Conservation (phyloP, 2,113 vertebrate genomes). For the Erythrocercus mccallii region DNA sequence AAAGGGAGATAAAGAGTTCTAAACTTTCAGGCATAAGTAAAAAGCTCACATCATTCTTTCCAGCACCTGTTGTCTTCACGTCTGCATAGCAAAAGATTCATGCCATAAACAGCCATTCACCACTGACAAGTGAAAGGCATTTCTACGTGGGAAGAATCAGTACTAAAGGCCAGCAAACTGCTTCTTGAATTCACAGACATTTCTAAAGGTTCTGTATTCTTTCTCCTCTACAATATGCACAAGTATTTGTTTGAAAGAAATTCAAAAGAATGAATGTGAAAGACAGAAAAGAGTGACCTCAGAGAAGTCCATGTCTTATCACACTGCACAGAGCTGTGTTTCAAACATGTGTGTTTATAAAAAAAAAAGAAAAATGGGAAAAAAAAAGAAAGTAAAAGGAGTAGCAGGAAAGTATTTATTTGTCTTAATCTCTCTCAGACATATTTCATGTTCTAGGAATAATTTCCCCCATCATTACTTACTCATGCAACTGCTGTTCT, state of each 20-base stretch:
- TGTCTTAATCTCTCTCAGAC: slow-evolving; percentile 57
- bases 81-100: slow-evolving; percentile 23
- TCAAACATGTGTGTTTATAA: slow-evolving; percentile 27
- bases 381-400: neutral
- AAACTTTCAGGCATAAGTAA: slow-evolving; percentile 27
- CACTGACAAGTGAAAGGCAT: slow-evolving; percentile 30
- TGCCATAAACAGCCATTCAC: slow-evolving; percentile 40
- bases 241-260: slow-evolving; percentile 38
- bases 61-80: slow-evolving; percentile 43
- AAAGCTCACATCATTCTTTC: slow-evolving; percentile 41
- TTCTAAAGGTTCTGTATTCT: slow-evolving; percentile 48
- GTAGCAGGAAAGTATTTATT: slow-evolving; percentile 29
- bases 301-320: slow-evolving; percentile 1
- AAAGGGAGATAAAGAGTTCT: neutral
- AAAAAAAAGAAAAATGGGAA: neutral
- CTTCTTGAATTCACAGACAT: slow-evolving; percentile 43
- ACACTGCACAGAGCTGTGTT: slow-evolving; percentile 22
- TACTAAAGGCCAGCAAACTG: slow-evolving; percentile 34
- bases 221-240: slow-evolving; percentile 30
- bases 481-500: neutral
- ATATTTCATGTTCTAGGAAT: slow-evolving; percentile 16
- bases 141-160: slow-evolving; percentile 24
- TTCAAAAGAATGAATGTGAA: slow-evolving; percentile 16
- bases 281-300: slow-evolving; percentile 18
- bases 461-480: neutral